phyloP scores from a whole-genome alignment of 2,797 vertebrate genomes.

The Malurus leucopterus region DNA sequence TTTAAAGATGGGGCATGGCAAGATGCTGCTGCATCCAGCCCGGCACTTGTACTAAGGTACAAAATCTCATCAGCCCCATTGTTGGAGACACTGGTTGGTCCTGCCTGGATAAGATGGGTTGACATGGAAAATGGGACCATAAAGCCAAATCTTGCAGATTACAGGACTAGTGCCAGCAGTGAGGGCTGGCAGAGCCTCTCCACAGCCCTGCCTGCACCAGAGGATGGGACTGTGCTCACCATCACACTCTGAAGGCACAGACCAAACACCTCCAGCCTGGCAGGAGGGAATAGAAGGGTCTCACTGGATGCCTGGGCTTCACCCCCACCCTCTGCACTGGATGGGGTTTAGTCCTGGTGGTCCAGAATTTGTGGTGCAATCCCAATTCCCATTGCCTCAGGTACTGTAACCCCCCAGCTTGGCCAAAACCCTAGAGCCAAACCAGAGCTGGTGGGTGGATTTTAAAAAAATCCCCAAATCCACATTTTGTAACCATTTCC shows the following conservation, averaged over 20 bases:
- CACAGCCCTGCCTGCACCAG: background rate
- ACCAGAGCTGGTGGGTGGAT: background rate
- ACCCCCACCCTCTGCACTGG: background rate
- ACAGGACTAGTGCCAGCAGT: background rate
- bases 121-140: rapidly evolving
- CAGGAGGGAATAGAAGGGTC: background rate
- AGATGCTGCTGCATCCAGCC: background rate
- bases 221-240: rapidly evolving
- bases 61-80: background rate
- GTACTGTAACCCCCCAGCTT: background rate
- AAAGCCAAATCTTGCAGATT: background rate
- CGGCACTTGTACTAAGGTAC: background rate
- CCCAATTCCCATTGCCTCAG: background rate
- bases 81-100: rapidly evolving
- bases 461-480: background rate
- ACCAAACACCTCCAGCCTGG: background rate
- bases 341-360: background rate
- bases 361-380: background rate
- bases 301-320: background rate
- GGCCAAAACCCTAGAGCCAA: background rate
- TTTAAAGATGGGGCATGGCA: background rate
- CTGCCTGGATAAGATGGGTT: background rate
- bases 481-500: background rate
- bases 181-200: background rate
- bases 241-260: background rate